Base-by-base conservation (phyloP, 92 coral and sea anemone species). In the Parazoanthus swiftii region DNA sequence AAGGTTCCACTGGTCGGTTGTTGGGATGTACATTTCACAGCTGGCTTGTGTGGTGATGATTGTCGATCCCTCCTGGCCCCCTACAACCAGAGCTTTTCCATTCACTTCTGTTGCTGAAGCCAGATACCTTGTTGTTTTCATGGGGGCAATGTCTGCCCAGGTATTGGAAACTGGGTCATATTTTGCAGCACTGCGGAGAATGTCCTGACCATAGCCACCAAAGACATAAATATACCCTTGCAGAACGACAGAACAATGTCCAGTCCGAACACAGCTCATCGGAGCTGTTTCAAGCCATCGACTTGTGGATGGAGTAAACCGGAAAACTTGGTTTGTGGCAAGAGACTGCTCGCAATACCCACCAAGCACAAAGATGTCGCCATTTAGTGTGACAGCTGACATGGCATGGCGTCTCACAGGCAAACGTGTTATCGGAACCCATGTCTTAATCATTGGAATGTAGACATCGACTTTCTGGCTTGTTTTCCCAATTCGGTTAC, bases 161-260 rank as follows among this genome's bases (percentile, higher is more conserved):
- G 81, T 78, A n/a, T 89, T 87, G 15, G 88, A 68, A 3, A 79
- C 92, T 48, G 92, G 89, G 43, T 87, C 88, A 80, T 88, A 89
- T 46, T 90, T 89, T 77, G 92, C 94, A 8, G 90, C 93, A 26
- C 86, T 90, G 33, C 66, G 89, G 21, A 93, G 90, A 23, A 86
- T 90, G 56, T 90, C 92, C 48, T 88, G 86, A 11, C 81, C 91
- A 39, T 90, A 93, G n/a, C 98, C 98, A 29, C 98, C 98, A 77
- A 95, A 92, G 67, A 90, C 92, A 76, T 92, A 90, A 66, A 95
- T 90, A 46, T 83, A 77, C 9, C 91, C 93, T 38, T 91, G 59
- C 23, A 92, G 76, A 44, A 79, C 81, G 20, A 91, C 96, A n/a
- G 96, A 96, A 79, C 93, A 90, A 79, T 89, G 85, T 54, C 94